Evolutionary conservation across 2,113 vertebrate species (phyloP).

Genomic region (Pteropus alecto): DNA sequence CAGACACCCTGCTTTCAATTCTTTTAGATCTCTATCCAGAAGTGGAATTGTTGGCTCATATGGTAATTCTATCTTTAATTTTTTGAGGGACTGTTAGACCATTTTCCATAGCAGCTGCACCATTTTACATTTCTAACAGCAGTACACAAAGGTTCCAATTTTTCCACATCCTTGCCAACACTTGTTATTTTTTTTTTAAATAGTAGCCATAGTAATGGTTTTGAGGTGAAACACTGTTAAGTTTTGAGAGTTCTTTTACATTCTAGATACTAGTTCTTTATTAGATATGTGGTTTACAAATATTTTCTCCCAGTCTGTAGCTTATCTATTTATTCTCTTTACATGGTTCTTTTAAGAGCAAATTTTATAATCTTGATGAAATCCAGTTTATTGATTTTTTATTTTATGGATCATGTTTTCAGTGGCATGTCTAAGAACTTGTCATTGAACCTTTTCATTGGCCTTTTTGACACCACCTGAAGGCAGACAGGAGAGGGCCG

Average conservation of each 20-base stretch:
- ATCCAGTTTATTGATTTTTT: too few species aligned
- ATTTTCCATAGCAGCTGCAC: background rate
- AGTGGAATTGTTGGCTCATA: background rate
- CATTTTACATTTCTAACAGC: background rate
- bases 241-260: slow-evolving; percentile 9
- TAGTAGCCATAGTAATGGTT: background rate
- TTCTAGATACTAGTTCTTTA: background rate
- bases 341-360: background rate
- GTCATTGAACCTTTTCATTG: too few species aligned
- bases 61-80: background rate
- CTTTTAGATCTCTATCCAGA: background rate
- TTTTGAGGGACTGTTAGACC: background rate
- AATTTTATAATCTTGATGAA: background rate
- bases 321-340: background rate
- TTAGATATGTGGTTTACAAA: background rate
- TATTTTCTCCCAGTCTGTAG: background rate
- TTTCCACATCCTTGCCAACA: background rate
- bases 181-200: background rate
- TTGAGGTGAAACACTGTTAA: background rate
- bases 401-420: too few species aligned
- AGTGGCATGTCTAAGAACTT: too few species aligned
- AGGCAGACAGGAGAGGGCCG: background rate
- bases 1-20: background rate
- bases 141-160: background rate
- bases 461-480: background rate